Evolutionary conservation across 2,797 vertebrate species (phyloP).

Genomic region (Garrulus glandarius): DNA sequence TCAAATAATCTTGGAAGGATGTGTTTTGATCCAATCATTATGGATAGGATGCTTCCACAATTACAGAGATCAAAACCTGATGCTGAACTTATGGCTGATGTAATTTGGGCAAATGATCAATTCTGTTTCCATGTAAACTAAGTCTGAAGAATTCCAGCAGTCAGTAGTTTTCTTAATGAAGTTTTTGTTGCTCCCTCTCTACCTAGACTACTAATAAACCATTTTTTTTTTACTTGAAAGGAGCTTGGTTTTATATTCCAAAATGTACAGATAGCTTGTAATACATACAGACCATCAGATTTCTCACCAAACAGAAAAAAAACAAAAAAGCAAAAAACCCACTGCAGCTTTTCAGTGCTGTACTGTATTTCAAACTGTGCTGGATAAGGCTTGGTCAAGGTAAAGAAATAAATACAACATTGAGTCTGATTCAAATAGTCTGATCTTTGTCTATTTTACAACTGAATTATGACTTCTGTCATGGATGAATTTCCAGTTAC

Average conservation of each 20-base stretch:
- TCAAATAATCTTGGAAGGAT: background rate
- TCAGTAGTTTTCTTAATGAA: background rate
- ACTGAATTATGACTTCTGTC: background rate
- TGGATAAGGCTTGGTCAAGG: background rate
- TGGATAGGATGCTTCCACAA: background rate
- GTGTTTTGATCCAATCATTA: background rate
- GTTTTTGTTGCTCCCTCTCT: background rate
- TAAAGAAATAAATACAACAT: background rate
- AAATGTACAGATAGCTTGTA: background rate
- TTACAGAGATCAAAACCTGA: background rate
- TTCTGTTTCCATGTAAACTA: background rate
- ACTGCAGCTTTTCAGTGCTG: background rate
- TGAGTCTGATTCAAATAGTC: background rate
- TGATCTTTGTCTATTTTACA: background rate
- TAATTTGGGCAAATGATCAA: background rate
- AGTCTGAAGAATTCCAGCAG: background rate
- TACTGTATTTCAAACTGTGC: background rate
- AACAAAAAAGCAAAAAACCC: background rate
- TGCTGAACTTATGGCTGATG: background rate
- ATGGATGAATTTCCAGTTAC: background rate
- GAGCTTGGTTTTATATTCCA: background rate
- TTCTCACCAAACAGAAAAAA: background rate
- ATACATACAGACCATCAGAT: background rate
- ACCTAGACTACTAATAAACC: background rate
- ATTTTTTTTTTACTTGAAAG: background rate